Conservation (phyloP, 2,888 invertebrate genomes). For the Rhabditophanes sp. region DNA sequence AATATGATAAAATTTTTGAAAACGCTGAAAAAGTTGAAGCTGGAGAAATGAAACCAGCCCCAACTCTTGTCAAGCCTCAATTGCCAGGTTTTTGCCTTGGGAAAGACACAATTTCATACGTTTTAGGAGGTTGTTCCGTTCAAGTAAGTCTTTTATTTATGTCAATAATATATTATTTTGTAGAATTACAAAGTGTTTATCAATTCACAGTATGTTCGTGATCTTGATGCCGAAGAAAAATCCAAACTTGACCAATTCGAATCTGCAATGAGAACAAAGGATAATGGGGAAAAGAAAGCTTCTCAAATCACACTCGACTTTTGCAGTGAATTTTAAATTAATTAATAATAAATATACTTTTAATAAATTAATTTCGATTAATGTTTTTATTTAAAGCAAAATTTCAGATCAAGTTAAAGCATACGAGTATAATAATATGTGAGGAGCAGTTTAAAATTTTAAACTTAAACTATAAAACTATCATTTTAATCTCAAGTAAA, state of each 20-base stretch:
- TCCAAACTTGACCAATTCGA: slow-evolving; percentile 25
- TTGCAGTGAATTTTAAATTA: slow-evolving; percentile 25
- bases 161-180: slow-evolving; percentile 7
- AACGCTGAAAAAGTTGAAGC: slow-evolving; percentile 27
- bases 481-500: neutral
- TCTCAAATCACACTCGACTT: slow-evolving; percentile 22
- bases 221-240: slow-evolving; percentile 27
- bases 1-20: slow-evolving; percentile 21
- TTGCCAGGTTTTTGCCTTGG: slow-evolving; percentile 33
- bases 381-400: too few relatives aligned
- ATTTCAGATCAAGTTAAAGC: too few relatives aligned
- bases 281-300: slow-evolving; percentile 8
- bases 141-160: slow-evolving; percentile 16
- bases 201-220: slow-evolving; percentile 27
- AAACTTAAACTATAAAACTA: slow-evolving; percentile 1
- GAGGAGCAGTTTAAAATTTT: neutral
- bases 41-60: slow-evolving; percentile 22
- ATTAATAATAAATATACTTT: neutral
- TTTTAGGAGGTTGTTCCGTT: slow-evolving; percentile 34
- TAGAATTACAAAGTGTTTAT: slow-evolving; percentile 40
- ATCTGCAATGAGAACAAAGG: slow-evolving; percentile 21
- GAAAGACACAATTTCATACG: slow-evolving; percentile 33
- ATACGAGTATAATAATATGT: too few relatives aligned
- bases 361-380: too few relatives aligned
- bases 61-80: slow-evolving; percentile 29